These are phyloP conservation scores for Thymelicus lineola DNA, from an alignment of 2,888 invertebrate species.

Conservation along the genomic window DNA sequence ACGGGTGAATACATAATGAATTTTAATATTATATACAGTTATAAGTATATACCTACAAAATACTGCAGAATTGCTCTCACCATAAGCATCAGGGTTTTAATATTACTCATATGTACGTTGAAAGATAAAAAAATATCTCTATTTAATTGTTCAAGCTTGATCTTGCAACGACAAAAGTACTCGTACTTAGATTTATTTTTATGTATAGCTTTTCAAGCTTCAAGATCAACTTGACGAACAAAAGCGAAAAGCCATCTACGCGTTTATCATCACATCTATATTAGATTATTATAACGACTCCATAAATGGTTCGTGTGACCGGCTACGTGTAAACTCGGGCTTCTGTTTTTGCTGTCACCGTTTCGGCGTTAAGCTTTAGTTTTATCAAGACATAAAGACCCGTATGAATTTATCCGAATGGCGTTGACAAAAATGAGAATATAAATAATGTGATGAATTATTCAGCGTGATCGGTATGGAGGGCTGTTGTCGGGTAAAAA, in stretches of 20 bases:
- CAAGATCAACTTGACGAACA: slow-evolving; percentile 16
- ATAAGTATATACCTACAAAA: too few relatives aligned
- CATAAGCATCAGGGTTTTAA: too few relatives aligned
- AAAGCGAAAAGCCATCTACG: slow-evolving; percentile 10
- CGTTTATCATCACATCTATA: slow-evolving; percentile 46
- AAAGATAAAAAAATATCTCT: too few relatives aligned
- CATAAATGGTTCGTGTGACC: slow-evolving; percentile 59
- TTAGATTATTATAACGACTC: slow-evolving; percentile 50
- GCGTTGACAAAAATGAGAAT: slow-evolving; percentile 85
- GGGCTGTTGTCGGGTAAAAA: slow-evolving; percentile 69
- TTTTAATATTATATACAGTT: too few relatives aligned
- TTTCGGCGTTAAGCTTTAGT: slow-evolving; percentile 79
- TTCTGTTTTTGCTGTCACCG: slow-evolving; percentile 67
- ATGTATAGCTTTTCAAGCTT: neutral
- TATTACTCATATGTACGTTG: too few relatives aligned
- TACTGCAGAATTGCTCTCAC: too few relatives aligned
- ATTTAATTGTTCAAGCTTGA: too few relatives aligned
- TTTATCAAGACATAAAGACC: slow-evolving; percentile 84
- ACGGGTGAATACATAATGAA: too few relatives aligned
- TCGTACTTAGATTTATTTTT: too few relatives aligned
- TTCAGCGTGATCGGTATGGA: slow-evolving; percentile 85
- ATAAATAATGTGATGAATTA: slow-evolving; percentile 83
- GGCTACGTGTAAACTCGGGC: slow-evolving; percentile 60
- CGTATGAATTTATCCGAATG: slow-evolving; percentile 82
- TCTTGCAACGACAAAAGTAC: too few relatives aligned